Evolutionary conservation across 2,113 vertebrate species (phyloP).

Genomic region (Phalacrocorax pelagicus): DNA sequence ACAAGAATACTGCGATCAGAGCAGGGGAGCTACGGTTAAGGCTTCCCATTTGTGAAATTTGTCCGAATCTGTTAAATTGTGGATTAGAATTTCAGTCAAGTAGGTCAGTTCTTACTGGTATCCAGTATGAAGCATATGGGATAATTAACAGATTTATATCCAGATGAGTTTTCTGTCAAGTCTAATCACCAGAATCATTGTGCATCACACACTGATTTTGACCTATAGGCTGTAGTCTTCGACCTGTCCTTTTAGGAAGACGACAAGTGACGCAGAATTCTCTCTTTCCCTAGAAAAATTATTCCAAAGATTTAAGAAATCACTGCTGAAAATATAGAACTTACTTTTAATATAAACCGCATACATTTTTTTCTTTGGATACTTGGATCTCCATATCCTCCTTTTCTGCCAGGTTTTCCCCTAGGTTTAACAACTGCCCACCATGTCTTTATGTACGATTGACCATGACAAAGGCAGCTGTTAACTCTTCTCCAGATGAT

Average conservation of each 20-base stretch:
- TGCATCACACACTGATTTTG: not conserved
- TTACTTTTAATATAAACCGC: not conserved
- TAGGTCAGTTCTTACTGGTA: not conserved
- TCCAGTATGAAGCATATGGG: not conserved
- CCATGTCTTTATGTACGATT: not conserved
- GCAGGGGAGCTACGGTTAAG: not conserved
- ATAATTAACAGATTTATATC: not conserved
- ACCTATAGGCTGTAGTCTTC: not conserved
- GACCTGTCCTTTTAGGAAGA: not conserved
- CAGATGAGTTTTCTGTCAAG: not conserved
- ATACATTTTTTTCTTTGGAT: not conserved
- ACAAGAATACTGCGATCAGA: not conserved
- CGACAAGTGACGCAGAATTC: not conserved
- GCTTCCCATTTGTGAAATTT: not conserved
- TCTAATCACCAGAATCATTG: not conserved
- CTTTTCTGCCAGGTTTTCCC: not conserved
- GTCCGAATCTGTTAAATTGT: not conserved
- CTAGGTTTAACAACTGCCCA: not conserved
- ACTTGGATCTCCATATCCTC: not conserved
- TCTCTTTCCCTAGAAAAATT: not conserved
- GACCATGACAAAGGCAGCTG: not conserved
- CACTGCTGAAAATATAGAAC: not conserved
- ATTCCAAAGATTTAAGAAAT: not conserved
- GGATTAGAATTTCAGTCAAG: not conserved
- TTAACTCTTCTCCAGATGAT: not conserved